These are phyloP conservation scores for Mycalesis mineus DNA, from an alignment of 2,888 invertebrate genomes.

Conservation along the genomic window DNA sequence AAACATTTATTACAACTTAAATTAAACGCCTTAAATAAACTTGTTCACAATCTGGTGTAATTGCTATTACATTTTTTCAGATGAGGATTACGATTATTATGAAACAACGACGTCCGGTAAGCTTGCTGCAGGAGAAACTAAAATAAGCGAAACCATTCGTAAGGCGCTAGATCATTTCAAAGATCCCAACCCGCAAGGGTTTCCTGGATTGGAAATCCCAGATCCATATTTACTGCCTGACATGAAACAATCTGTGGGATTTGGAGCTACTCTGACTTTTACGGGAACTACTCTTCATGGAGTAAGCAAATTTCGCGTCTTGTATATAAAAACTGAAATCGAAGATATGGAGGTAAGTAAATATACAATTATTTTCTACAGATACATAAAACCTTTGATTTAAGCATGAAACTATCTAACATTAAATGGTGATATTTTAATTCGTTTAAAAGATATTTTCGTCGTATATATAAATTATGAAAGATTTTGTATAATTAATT, in stretches of 20 bases:
- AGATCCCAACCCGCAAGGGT: conserved; percentile 86
- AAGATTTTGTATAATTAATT: too few species aligned
- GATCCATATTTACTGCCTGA: conserved; percentile 90
- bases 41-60: not conserved
- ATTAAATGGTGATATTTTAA: too few species aligned
- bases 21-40: not conserved
- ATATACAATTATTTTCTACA: not conserved
- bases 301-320: conserved; percentile 86
- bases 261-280: conserved; percentile 83
- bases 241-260: conserved; percentile 83
- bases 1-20: too few species aligned
- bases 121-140: conserved; percentile 76
- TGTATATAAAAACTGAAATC: conserved; percentile 83
- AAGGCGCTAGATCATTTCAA: conserved; percentile 87
- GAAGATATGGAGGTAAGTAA: conserved; percentile 83
- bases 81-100: conserved; percentile 11
- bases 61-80: conserved; percentile 24
- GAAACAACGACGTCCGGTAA: conserved; percentile 18
- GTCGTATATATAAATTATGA: too few species aligned
- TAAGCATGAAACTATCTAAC: too few species aligned
- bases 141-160: conserved; percentile 84
- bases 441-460: too few species aligned
- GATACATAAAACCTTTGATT: too few species aligned
- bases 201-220: conserved; percentile 88
- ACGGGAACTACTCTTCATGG: conserved; percentile 85